Evolutionary conservation across 2,888 invertebrate genomes (phyloP), one percentile per base, ranked within the genome.

Genomic region (Dinocampus coccinellae): DNA sequence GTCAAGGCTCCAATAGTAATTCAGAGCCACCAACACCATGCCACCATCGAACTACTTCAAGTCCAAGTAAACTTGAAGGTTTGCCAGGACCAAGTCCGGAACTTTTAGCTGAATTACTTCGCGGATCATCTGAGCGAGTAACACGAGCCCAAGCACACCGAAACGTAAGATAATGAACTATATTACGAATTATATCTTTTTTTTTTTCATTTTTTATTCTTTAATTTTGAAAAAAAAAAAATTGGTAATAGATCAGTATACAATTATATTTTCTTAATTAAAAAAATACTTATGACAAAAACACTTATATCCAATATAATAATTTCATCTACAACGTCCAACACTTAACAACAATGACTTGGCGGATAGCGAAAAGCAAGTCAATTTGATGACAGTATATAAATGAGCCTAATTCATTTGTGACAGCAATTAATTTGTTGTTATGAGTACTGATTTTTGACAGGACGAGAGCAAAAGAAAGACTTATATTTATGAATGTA

Each of bases 121-220:
- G 93, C 76, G 95, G 94, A 69, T 94, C 94, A 81, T 95, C 95
- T 52, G 95, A 95, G 85, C 92, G 93, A 77, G 89, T 94, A 69
- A 91, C 93, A 10, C 81, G 85, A 11, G 82, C 83, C 36, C 83
- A 84, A 6, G 77, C 78, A 47, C 84, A 85, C 78, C 79, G 81
- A 72, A 85, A 85, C 72, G 86, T 87, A 77, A 86, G 86, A 84
- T 16, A n/a, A n/a, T n/a, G n/a, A n/a, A n/a, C n/a, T n/a, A n/a
- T n/a, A n/a, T n/a, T n/a, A n/a, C n/a, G n/a, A 11, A 29, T 26
- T 63, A 61, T 63, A 29, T 33, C 42, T 29, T 52, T 22, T 13
- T 2, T 57, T n/a, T 26, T 10, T 58, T 58, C 26, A 11, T 13
- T 11, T 58, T 58, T 33, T n/a, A 20, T 55, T 55, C 13, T 29